Percentiles rank a stretch among this genome's conserved stretches.
phyloP scores from a whole-genome alignment of 2,113 vertebrate species.

The Engraulis encrasicolus region DNA sequence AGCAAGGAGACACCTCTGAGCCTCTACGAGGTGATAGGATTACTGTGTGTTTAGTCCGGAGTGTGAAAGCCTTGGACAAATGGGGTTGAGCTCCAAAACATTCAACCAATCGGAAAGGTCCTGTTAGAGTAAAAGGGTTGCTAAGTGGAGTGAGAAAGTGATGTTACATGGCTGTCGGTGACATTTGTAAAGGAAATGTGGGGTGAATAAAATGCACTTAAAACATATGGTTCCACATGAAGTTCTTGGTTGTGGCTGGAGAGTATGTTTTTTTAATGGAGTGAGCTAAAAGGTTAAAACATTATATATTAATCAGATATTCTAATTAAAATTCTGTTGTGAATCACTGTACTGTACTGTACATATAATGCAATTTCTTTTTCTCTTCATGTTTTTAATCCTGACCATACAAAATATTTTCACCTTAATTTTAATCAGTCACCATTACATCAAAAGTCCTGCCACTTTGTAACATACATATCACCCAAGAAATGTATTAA shows the following conservation, averaged over 20 bases:
- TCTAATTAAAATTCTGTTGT: no score
- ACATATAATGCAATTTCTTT: no score
- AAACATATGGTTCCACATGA: not conserved
- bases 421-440: not conserved
- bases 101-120: not conserved
- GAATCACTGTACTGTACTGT: no score
- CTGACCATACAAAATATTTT: not conserved
- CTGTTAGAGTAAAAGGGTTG: not conserved
- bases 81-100: not conserved
- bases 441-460: not conserved
- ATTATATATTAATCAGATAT: no score
- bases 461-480: no score
- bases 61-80: constrained; percentile 11
- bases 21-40: not conserved
- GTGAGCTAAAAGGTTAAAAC: no score
- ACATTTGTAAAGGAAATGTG: not conserved
- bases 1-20: not conserved
- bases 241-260: not conserved
- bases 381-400: no score
- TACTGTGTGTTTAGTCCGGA: not conserved
- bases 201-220: not conserved
- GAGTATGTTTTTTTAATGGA: no score
- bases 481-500: no score
- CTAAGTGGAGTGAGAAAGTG: not conserved
- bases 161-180: not conserved